Conservation (phyloP, 2,888 invertebrate species). For the Eupithecia subfuscata region DNA sequence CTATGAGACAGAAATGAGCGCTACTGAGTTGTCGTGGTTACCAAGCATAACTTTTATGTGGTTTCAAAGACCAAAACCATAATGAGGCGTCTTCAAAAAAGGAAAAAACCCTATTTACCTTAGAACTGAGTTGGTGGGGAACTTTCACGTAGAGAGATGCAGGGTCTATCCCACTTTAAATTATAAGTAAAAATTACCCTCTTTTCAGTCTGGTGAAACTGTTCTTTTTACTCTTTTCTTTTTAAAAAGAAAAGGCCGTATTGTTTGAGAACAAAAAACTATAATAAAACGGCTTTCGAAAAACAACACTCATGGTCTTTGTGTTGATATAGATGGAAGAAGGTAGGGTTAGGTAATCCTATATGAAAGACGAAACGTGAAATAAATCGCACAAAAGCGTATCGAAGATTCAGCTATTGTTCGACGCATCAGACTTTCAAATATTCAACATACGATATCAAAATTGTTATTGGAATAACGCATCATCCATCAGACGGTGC, state of each 20-base stretch:
- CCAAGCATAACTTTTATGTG: neutral
- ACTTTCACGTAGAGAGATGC: neutral
- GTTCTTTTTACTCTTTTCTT: neutral
- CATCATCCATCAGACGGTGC: constrained; percentile 81
- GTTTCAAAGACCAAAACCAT: neutral
- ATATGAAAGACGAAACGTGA: constrained; percentile 15
- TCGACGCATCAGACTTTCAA: constrained; percentile 66
- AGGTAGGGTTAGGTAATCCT: constrained; percentile 9
- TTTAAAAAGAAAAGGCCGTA: neutral
- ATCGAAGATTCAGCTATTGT: constrained; percentile 33
- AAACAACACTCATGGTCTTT: neutral
- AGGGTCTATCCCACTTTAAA: neutral
- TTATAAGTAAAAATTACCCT: neutral
- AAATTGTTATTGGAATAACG: constrained; percentile 84
- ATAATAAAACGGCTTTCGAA: neutral
- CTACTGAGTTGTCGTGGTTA: neutral
- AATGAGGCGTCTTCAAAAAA: neutral
- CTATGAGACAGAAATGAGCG: neutral
- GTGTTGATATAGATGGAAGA: neutral
- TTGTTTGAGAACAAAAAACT: neutral
- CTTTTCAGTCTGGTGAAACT: neutral
- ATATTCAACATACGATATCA: constrained; percentile 79
- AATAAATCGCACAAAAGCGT: constrained; percentile 22
- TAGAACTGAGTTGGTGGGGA: neutral
- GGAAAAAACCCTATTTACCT: neutral